Evolutionary conservation across 2,888 invertebrate genomes (phyloP).

Genomic region (Autographa pulchrina): DNA sequence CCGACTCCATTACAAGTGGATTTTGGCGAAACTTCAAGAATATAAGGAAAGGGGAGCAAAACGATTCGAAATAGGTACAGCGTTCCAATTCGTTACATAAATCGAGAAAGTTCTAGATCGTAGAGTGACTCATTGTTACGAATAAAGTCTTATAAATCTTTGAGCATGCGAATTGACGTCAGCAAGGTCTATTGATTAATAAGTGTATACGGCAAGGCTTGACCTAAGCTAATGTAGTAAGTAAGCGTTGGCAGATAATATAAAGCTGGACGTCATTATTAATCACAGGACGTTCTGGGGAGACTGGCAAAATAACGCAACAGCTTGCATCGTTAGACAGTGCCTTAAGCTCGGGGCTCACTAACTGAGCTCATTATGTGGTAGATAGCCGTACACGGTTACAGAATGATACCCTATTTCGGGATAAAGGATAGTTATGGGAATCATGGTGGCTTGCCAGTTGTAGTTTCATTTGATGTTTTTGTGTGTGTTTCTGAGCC

Average conservation of each 20-base stretch:
- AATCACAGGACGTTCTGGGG: slow-evolving; percentile 47
- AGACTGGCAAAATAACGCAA: slow-evolving; percentile 52
- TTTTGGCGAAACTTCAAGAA: slow-evolving; percentile 55
- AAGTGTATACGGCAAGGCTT: slow-evolving; percentile 14
- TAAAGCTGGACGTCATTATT: slow-evolving; percentile 44
- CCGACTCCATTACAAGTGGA: slow-evolving; percentile 21
- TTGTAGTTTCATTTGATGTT: slow-evolving; percentile 26
- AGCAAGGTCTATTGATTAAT: slow-evolving; percentile 50
- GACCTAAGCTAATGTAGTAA: slow-evolving; percentile 29
- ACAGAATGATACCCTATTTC: slow-evolving; percentile 40
- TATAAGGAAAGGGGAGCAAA: slow-evolving; percentile 27
- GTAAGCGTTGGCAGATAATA: slow-evolving; percentile 19
- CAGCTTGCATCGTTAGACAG: slow-evolving; percentile 55
- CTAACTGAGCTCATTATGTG: slow-evolving; percentile 53
- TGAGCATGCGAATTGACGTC: slow-evolving; percentile 47
- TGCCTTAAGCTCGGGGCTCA: slow-evolving; percentile 48
- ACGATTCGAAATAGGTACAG: slow-evolving; percentile 26
- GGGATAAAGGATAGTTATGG: slow-evolving; percentile 43
- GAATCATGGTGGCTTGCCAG: slow-evolving; percentile 16
- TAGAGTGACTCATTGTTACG: slow-evolving; percentile 47
- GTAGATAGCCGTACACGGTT: slow-evolving; percentile 44
- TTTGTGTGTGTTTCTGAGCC: slow-evolving; percentile 20
- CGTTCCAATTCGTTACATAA: slow-evolving; percentile 50
- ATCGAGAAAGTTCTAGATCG: slow-evolving; percentile 34
- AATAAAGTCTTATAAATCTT: slow-evolving; percentile 43